Evolutionary conservation across 2,888 invertebrate genomes (phyloP).

Genomic region (Apotomis betuletana): DNA sequence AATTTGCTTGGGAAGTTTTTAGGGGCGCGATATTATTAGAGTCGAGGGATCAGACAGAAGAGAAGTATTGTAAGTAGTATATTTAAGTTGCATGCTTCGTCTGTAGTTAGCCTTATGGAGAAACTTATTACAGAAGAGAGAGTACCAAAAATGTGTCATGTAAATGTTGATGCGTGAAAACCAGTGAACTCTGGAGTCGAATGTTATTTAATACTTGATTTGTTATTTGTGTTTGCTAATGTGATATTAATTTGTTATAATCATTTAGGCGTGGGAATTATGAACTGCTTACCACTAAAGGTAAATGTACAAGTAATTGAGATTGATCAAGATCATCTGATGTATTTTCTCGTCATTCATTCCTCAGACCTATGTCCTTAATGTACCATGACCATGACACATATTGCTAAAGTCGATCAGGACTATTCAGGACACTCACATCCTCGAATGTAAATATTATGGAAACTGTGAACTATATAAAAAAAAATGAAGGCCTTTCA

Average conservation of each 20-base stretch:
- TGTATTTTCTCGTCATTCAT: constrained; percentile 3
- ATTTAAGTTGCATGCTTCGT: constrained; percentile 35
- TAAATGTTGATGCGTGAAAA: constrained; percentile 33
- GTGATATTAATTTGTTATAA: constrained; percentile 41
- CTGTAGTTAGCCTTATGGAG: constrained; percentile 36
- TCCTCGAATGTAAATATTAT: neutral
- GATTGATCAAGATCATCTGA: neutral
- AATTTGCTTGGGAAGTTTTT: constrained; percentile 29
- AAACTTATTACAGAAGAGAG: constrained; percentile 32
- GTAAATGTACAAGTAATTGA: neutral
- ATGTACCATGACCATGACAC: constrained; percentile 8
- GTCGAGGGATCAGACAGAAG: constrained; percentile 25
- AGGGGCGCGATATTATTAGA: constrained; percentile 8
- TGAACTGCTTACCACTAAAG: neutral
- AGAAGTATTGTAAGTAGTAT: constrained; percentile 36
- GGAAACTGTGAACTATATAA: neutral
- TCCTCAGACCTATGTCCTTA: no score
- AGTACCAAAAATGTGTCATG: constrained; percentile 40
- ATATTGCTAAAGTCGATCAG: neutral
- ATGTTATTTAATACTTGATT: constrained; percentile 34
- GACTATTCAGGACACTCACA: neutral
- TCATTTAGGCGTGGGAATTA: constrained; percentile 22
- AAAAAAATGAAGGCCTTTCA: constrained; percentile 1
- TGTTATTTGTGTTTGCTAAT: constrained; percentile 39
- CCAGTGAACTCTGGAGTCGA: constrained; percentile 30